Conservation (phyloP, 2,888 invertebrate species). For the Eurytoma californica region DNA sequence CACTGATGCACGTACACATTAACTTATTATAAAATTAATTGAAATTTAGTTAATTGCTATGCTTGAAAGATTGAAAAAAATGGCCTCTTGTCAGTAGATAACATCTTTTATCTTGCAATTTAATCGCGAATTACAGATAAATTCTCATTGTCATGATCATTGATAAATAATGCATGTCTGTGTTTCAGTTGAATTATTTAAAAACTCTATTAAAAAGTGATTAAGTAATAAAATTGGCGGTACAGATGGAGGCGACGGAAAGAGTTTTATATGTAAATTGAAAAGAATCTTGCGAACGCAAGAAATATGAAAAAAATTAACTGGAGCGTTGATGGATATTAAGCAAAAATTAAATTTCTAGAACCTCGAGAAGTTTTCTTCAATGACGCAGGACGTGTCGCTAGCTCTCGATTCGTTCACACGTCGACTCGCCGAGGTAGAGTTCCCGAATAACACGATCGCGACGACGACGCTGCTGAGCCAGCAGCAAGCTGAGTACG, state of each 20-base stretch:
- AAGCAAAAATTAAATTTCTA: constrained; percentile 70
- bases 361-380: constrained; percentile 96
- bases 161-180: too few relatives aligned
- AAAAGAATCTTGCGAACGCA: neutral
- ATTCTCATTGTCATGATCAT: too few relatives aligned
- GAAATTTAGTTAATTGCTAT: too few relatives aligned
- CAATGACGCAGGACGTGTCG: constrained; percentile 92
- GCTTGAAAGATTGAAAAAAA: too few relatives aligned
- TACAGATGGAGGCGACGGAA: constrained; percentile 24
- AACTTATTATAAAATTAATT: too few relatives aligned
- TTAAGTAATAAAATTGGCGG: neutral
- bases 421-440: constrained; percentile 90
- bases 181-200: too few relatives aligned
- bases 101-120: too few relatives aligned
- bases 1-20: neutral
- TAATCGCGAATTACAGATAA: too few relatives aligned
- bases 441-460: constrained; percentile 95
- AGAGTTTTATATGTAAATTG: constrained; percentile 27
- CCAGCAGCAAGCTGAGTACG: constrained; percentile 85
- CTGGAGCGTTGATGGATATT: neutral
- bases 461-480: constrained; percentile 91
- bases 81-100: neutral
- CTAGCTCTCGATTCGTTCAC: constrained; percentile 91
- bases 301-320: neutral
- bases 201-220: neutral